A percentile compares a stretch with the other conserved stretches of the same genome.
phyloP scores from a whole-genome alignment of 30 jellyfish, hydroid and myxozoan species.

The Turritopsis rubra region DNA sequence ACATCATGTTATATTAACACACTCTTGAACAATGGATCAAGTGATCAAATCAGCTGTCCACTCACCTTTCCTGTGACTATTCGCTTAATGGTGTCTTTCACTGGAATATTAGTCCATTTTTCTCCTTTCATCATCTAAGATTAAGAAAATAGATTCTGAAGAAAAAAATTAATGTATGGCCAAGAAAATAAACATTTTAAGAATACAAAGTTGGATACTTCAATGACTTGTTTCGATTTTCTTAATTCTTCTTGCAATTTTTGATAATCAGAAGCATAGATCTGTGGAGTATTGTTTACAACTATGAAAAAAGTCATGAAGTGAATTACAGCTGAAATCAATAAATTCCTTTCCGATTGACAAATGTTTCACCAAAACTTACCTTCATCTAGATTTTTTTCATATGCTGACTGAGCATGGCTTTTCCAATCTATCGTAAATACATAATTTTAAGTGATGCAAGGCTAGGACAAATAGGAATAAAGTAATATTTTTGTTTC shows the following conservation, averaged over 20 bases:
- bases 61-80: conserved; percentile 17
- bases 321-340: too few relatives aligned
- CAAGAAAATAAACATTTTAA: too few relatives aligned
- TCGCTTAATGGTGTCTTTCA: background rate
- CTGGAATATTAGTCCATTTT: conserved; percentile 17
- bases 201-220: conserved; percentile 16
- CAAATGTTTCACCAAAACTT: too few relatives aligned
- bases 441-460: background rate
- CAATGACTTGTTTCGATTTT: conserved; percentile 28
- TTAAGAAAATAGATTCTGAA: background rate
- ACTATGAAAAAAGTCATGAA: background rate
- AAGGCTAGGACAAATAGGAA: background rate
- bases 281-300: conserved; percentile 37
- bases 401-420: background rate
- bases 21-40: too few relatives aligned
- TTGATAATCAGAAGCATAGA: conserved; percentile 38
- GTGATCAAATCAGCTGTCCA: too few relatives aligned
- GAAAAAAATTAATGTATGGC: too few relatives aligned
- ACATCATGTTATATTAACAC: too few relatives aligned
- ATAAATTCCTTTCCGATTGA: too few relatives aligned
- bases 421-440: background rate
- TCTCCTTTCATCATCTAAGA: conserved; percentile 12
- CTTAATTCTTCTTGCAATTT: conserved; percentile 32
- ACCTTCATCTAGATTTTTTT: background rate
- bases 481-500: background rate